Evolutionary conservation across 2,888 invertebrate genomes (phyloP).

Genomic region (Xylocampa areola): DNA sequence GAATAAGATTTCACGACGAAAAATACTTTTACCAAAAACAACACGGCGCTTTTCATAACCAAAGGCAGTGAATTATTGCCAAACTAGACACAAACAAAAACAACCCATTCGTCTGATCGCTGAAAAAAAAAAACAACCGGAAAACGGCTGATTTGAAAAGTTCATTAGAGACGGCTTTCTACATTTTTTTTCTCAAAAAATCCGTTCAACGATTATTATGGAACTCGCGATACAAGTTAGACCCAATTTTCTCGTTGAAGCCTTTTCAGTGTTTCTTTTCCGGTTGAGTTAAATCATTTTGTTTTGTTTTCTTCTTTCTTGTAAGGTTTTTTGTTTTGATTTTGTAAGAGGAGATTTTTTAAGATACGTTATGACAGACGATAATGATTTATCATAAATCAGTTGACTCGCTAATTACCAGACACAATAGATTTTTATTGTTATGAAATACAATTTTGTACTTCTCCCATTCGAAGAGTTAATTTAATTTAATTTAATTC

Average conservation of each 20-base stretch:
- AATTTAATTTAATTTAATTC: no score
- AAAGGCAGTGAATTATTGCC: background rate
- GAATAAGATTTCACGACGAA: no score
- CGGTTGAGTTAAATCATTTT: slow-evolving; percentile 13
- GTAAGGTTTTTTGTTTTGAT: background rate
- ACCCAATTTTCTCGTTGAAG: slow-evolving; percentile 54
- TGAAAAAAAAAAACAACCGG: slow-evolving; percentile 54
- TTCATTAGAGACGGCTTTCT: slow-evolving; percentile 60
- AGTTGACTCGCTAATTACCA: no score
- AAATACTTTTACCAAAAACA: slow-evolving; percentile 6
- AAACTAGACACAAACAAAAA: slow-evolving; percentile 5
- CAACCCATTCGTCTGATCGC: slow-evolving; percentile 29
- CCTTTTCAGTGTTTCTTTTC: slow-evolving; percentile 45
- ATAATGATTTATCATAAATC: no score
- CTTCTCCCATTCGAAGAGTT: no score
- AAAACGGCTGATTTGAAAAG: slow-evolving; percentile 68
- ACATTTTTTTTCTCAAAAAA: slow-evolving; percentile 52
- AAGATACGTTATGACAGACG: no score
- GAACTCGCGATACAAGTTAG: slow-evolving; percentile 54
- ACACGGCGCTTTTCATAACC: slow-evolving; percentile 4
- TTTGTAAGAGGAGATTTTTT: background rate
- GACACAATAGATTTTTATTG: no score
- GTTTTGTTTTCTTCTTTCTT: slow-evolving; percentile 11
- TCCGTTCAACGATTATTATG: slow-evolving; percentile 57
- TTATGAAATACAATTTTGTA: no score